Base-by-base conservation (phyloP, 1,140 invertebrate species). In the Zaprionus inermis region DNA sequence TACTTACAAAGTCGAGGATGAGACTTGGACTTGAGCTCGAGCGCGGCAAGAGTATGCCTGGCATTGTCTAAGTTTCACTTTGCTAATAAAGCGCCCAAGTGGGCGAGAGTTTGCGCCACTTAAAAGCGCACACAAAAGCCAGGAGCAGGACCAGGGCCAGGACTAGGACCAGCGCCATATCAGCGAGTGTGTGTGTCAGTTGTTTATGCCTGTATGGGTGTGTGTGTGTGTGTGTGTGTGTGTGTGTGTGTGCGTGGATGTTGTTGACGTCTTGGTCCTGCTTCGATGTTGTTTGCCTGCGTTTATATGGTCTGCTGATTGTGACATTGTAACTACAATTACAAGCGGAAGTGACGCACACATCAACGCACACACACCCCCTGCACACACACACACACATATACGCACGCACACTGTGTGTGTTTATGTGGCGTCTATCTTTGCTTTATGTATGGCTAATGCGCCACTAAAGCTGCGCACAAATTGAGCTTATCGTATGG, bases 261-360 rank as follows among this genome's bases (percentile, higher is more conserved):
- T 60, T 69, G 64, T 59, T 49, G 46, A 46, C 32, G 44, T 58
- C 60, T 72, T 58, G 61, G 22, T 52, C 30, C 55, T 60, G 16
- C 63, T 55, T 44, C 10, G 32, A 22, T 57, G 28, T 44, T 55
- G 73, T 73, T 76, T 78, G 84, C 66, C 56, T 73, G 71, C 84
- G 85, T 84, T 89, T 84, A 90, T 90, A 89, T 81, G 84, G 84
- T 89, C 84, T 89, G 69, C 80, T 89, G 84, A 89, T 89, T 89
- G 84, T 89, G 84, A 89, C 84, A 89, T 89, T 89, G 84, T 89
- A 90, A 82, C 84, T 89, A 89, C 84, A 89, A 89, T 89, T 89
- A 89, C 84, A 89, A 81, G 84, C 84, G 84, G 84, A 89, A 89
- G 85, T 84, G 85, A 84, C 77, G 84, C 84, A 90, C 69, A 77